Evolutionary conservation across 2,797 vertebrate genomes (phyloP).

Genomic region (Todus mexicanus): DNA sequence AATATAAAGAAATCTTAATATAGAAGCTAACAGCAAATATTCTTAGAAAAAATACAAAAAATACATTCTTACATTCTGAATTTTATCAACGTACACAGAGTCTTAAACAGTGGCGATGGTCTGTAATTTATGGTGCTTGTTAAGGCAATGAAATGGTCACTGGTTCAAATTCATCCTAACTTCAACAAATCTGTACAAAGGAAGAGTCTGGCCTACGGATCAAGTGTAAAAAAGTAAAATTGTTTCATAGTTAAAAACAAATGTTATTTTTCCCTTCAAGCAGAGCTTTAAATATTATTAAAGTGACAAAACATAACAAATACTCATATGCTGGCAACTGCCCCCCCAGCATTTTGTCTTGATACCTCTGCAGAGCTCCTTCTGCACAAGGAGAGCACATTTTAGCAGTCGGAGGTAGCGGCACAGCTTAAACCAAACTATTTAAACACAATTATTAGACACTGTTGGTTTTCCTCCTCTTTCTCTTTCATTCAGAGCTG

Average conservation of each 20-base stretch:
- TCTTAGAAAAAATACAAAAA: constrained; percentile 53
- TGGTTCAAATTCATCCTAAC: background rate
- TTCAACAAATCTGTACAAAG: background rate
- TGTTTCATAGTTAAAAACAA: background rate
- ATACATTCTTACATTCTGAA: constrained; percentile 6
- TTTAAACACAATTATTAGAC: background rate
- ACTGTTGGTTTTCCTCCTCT: background rate
- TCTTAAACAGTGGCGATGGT: background rate
- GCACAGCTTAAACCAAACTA: background rate
- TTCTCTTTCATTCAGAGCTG: background rate
- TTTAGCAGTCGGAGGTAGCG: background rate
- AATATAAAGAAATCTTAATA: constrained; percentile 34
- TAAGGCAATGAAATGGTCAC: background rate
- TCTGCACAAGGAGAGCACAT: background rate
- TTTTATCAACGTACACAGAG: background rate
- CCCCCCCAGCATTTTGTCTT: background rate
- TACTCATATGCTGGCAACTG: background rate
- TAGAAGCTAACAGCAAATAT: constrained; percentile 9
- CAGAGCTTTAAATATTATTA: background rate
- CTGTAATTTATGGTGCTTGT: background rate
- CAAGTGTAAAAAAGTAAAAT: background rate
- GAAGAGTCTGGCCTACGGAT: background rate
- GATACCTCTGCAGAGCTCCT: background rate
- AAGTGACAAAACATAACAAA: background rate
- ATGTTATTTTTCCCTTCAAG: background rate